Evolutionary conservation across 1,140 invertebrate genomes (phyloP), one percentile per base, ranked within the genome.

Genomic region (Heliconius himera): DNA sequence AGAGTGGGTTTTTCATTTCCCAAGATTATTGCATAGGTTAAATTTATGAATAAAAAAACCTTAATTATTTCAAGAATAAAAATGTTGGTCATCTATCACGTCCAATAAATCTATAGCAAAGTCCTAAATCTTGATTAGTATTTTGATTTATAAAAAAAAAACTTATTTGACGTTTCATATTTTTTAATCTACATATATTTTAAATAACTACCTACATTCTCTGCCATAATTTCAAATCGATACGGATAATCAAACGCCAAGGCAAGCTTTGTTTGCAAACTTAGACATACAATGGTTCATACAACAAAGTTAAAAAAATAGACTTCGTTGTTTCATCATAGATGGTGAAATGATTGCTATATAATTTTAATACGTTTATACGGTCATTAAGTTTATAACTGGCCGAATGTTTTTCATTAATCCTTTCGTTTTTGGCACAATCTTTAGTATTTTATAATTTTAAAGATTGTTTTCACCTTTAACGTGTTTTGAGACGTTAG

Each of bases 241-340:
- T 66, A 66, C 16, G 22, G 4, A 66, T 66, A 66, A 66, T 66
- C 9, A 66, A 66, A 66, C 22, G 60, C 22, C 60, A 66, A 66
- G 60, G 60, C 60, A 29, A 66, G 60, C 22, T 29, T 29, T 66
- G 60, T 66, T 66, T 66, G 60, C 60, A 66, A 66, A 66, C 22
- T 66, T 66, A 29, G 22, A 22, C 26, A 66, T 22, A 66, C 60
- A 66, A 66, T 16, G 60, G 13, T 13, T 66, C 29, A 66, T 26
- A 29, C 3, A 56, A 66, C 60, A 66, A 66, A 29, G 4, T 26
- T 29, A 66, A 66, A 66, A 60, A 66, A 66, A 60, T 13, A 18
- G 60, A 66, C 26, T 3, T n/a, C 9, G 56, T n/a, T 22, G 20
- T 22, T 22, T n/a, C 11, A 66, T 29, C 60, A 66, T 29, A 66